These are phyloP conservation scores for Brachyptera risi DNA, from an alignment of 2,888 invertebrate species.

Conservation along the genomic window DNA sequence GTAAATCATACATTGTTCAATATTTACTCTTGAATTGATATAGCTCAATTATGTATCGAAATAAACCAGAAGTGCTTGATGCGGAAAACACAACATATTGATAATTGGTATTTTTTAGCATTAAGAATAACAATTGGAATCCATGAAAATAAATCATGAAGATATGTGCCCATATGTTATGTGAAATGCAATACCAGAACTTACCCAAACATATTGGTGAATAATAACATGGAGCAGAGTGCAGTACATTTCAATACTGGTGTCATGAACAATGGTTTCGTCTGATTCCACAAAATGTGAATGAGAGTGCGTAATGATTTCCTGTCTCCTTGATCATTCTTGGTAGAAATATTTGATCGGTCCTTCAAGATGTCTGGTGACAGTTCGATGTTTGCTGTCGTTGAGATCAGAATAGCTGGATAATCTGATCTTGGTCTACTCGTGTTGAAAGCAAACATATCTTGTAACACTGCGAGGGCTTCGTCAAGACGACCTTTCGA, in stretches of 20 bases:
- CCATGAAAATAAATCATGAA: not conserved
- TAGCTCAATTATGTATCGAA: too few species aligned
- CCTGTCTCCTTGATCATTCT: not conserved
- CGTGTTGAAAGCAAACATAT: slow-evolving; percentile 57
- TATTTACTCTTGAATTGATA: too few species aligned
- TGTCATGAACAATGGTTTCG: slow-evolving; percentile 51
- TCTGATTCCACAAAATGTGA: slow-evolving; percentile 53
- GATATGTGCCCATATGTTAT: not conserved
- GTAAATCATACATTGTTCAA: too few species aligned
- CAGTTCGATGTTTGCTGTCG: not conserved
- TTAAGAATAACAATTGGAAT: not conserved
- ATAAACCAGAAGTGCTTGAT: too few species aligned
- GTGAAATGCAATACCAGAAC: slow-evolving; percentile 6
- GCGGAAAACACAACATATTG: too few species aligned
- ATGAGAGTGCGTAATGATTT: slow-evolving; percentile 40
- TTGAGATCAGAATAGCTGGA: slow-evolving; percentile 36
- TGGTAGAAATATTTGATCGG: slow-evolving; percentile 23
- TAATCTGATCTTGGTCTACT: slow-evolving; percentile 48
- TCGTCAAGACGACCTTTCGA: slow-evolving; percentile 56
- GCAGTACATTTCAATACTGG: slow-evolving; percentile 54
- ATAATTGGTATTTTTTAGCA: too few species aligned
- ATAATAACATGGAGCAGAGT: slow-evolving; percentile 58
- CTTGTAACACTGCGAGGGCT: slow-evolving; percentile 56
- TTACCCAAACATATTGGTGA: slow-evolving; percentile 65
- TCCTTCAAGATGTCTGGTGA: too few species aligned